phyloP scores from a whole-genome alignment of 2,113 vertebrate genomes.

The Hippocampus barbouri region DNA sequence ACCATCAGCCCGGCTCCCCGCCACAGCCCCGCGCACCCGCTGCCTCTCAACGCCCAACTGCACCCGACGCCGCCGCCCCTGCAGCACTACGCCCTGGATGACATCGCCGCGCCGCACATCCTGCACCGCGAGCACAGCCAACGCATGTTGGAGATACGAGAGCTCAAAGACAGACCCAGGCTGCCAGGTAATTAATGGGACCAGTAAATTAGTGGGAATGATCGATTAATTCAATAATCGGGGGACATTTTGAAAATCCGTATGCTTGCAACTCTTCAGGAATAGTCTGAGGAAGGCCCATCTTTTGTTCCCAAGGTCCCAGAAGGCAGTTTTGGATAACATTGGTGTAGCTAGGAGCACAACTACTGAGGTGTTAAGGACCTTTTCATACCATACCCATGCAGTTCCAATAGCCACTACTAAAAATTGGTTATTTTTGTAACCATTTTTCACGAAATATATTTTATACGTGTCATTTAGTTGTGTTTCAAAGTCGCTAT shows the following conservation, averaged over 20 bases:
- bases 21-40: constrained; percentile 89
- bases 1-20: constrained; percentile 96
- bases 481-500: too few species aligned
- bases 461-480: too few species aligned
- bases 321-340: too few species aligned
- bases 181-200: constrained; percentile 42
- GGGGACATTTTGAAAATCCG: neutral
- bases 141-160: constrained; percentile 86
- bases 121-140: constrained; percentile 87
- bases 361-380: too few species aligned
- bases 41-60: constrained; percentile 84
- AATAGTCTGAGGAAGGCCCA: too few species aligned
- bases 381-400: too few species aligned
- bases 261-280: too few species aligned
- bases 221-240: neutral
- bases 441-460: too few species aligned
- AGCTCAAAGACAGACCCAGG: constrained; percentile 85
- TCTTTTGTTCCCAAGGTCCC: too few species aligned
- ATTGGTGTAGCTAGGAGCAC: too few species aligned
- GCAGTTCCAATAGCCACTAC: too few species aligned
- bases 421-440: too few species aligned
- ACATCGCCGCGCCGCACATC: constrained; percentile 88
- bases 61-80: constrained; percentile 93
- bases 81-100: constrained; percentile 95
- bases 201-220: neutral